Conservation (phyloP, 2,113 vertebrate species). For the Equus przewalskii region DNA sequence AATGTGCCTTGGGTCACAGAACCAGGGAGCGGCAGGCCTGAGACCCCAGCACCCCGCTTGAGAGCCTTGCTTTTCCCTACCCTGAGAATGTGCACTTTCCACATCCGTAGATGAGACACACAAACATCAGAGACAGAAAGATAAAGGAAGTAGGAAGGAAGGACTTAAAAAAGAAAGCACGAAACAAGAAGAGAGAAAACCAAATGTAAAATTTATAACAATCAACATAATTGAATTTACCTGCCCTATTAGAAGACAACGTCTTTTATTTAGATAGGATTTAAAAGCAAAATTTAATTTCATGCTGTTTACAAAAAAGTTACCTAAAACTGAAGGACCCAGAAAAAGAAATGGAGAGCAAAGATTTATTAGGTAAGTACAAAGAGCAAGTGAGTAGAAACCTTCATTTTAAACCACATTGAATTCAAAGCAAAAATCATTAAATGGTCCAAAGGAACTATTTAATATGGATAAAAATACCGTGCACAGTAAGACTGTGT, state of each 20-base stretch:
- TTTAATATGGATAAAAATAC: conserved; percentile 23
- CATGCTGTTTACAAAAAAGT: conserved; percentile 27
- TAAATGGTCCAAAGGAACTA: neutral
- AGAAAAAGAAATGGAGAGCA: neutral
- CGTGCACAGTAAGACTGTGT: neutral
- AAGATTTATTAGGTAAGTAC: conserved; percentile 9
- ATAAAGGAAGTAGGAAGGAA: neutral
- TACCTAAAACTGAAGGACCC: neutral
- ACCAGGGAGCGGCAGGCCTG: neutral
- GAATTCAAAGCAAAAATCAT: conserved; percentile 27
- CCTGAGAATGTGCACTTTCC: neutral
- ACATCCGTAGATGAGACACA: neutral
- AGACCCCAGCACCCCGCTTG: neutral
- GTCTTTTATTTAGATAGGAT: neutral
- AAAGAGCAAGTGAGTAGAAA: neutral
- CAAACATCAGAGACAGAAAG: neutral
- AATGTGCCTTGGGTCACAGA: neutral
- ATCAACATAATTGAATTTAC: neutral
- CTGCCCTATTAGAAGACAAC: neutral
- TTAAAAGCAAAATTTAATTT: conserved; percentile 59
- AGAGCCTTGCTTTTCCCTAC: neutral
- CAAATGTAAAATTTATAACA: neutral
- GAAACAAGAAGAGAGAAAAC: neutral
- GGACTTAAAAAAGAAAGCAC: neutral
- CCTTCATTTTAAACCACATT: neutral